Base-by-base conservation (phyloP, 2,888 invertebrate genomes). In the Anoplius nigerrimus region DNA sequence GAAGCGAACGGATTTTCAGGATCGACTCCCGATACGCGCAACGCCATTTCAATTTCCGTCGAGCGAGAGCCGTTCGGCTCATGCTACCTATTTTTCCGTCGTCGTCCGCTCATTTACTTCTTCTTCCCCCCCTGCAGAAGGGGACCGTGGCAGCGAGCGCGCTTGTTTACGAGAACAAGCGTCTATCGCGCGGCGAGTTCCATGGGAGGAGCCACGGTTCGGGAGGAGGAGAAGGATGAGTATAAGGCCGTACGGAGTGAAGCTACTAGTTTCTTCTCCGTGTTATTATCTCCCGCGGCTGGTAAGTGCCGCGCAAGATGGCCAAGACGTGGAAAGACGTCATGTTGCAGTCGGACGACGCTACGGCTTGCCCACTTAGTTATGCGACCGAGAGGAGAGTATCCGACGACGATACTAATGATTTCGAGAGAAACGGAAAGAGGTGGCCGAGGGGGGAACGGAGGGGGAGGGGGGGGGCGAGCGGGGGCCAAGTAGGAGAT, bases 281-380 rank as follows among this genome's bases (percentile, higher is more conserved):
- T 71, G 77, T 84, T 84, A 84, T 84, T 84, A 84, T 83, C 82
- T 74, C 61, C 63, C 74, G 69, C 72, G 75, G 74, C 66, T 74
- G 72, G 75, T 78, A 79, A 83, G 75, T 77, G 79, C 72, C 71
- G 71, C 67, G 74, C 48, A 57, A 72, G 70, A 76, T 69, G 70
- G 76, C 55, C 53, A 43, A 58, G 67, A 74, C 69, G 48, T 64
- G 57, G 66, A 71, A 70, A 68, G 22, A 68, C 72, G 66, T 73
- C 75, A 57, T 66, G 69, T 69, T n/a, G n/a, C n/a, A 54, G 66
- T 3, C 48, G 5, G 48, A 18, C 48, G 18, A 48, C 18, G n/a
- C 48, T 57, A 8, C 18, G 18, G 24, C 22, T 27, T 66, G 64
- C 55, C 62, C 73, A 64, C 69, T 75, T 73, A 71, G 66, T 57